Conservation (phyloP, 2,113 vertebrate species). For the Corydoras maculifer region DNA sequence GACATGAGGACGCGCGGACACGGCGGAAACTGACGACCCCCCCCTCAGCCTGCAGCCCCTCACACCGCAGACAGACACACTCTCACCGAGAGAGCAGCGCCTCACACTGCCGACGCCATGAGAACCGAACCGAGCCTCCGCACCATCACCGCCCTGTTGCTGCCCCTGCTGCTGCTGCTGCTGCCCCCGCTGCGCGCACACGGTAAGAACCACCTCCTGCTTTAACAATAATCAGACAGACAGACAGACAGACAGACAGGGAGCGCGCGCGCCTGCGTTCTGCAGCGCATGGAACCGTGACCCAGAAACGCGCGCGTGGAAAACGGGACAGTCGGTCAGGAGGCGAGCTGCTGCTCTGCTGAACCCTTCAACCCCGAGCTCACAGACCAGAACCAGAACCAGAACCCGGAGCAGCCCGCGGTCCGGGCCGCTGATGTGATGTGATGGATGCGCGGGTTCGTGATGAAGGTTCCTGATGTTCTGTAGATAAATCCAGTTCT, state of each 20-base stretch:
- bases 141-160: slow-evolving; percentile 54
- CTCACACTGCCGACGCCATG: slow-evolving; percentile 46
- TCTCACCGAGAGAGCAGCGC: neutral
- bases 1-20: slow-evolving; percentile 54
- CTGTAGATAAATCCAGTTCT: too few species aligned
- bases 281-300: neutral
- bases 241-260: too few species aligned
- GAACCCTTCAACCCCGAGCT: neutral
- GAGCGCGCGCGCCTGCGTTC: too few species aligned
- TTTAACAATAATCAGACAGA: neutral
- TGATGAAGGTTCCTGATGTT: too few species aligned
- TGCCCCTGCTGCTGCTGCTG: slow-evolving; percentile 59
- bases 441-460: too few species aligned
- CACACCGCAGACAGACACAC: too few species aligned
- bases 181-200: slow-evolving; percentile 54
- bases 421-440: too few species aligned
- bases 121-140: slow-evolving; percentile 51
- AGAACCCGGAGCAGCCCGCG: too few species aligned
- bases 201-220: slow-evolving; percentile 56
- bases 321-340: slow-evolving; percentile 36
- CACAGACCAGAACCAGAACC: too few species aligned
- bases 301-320: neutral
- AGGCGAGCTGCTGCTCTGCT: neutral
- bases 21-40: too few species aligned
- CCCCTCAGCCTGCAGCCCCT: too few species aligned